Conservation (phyloP, 1,140 invertebrate genomes). For the Cephus cinctus region DNA sequence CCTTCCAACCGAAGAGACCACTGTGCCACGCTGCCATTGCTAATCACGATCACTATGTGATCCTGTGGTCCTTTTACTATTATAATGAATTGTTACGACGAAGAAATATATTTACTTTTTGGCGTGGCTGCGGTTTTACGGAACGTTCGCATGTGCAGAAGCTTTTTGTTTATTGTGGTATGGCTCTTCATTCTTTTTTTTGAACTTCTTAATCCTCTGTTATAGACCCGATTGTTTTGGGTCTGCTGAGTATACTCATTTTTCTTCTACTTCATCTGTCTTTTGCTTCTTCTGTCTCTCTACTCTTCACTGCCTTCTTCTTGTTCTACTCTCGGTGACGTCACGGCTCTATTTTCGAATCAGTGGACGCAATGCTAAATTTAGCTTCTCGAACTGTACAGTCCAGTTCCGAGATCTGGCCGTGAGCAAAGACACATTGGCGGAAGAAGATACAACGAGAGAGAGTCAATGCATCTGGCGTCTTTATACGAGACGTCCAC, state of each 20-base stretch:
- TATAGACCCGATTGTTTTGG: too few relatives aligned
- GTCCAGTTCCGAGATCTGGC: constrained; percentile 25
- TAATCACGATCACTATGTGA: neutral
- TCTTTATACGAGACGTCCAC: too few relatives aligned
- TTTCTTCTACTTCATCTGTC: too few relatives aligned
- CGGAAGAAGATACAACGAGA: too few relatives aligned
- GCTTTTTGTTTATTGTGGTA: neutral
- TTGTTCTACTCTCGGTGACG: constrained; percentile 29
- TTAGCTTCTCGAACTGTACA: constrained; percentile 38
- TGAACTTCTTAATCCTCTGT: too few relatives aligned
- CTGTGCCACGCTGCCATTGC: neutral
- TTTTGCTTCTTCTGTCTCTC: too few relatives aligned
- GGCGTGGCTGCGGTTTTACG: constrained; percentile 6
- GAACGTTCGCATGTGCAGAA: constrained; percentile 1
- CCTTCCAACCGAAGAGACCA: constrained; percentile 41
- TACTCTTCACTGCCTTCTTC: too few relatives aligned
- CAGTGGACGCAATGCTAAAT: constrained; percentile 48
- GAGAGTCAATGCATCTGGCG: too few relatives aligned
- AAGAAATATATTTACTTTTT: constrained; percentile 2
- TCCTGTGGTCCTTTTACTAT: neutral
- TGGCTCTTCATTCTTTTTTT: constrained; percentile 7
- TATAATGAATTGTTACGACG: neutral
- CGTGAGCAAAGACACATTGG: too few relatives aligned
- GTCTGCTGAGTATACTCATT: too few relatives aligned
- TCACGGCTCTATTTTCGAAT: constrained; percentile 45